phyloP scores from a whole-genome alignment of 53 echinoderm and acorn worm species.

The Echinometra lucunter region DNA sequence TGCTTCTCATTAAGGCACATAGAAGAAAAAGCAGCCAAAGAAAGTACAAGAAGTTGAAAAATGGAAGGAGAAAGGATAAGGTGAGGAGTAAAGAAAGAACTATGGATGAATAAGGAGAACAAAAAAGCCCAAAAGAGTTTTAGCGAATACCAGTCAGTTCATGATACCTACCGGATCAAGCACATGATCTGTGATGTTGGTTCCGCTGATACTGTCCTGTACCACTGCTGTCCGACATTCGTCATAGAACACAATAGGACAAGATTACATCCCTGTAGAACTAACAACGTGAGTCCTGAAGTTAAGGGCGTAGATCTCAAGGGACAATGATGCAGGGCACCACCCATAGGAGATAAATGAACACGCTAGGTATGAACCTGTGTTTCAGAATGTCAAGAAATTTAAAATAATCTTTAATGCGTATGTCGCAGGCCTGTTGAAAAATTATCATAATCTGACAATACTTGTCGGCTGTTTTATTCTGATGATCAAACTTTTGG shows the following conservation, averaged over 20 bases:
- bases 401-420: neutral
- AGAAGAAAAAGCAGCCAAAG: neutral
- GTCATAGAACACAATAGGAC: constrained; percentile 59
- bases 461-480: neutral
- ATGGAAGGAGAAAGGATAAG: neutral
- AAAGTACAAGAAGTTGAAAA: neutral
- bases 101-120: too few species aligned
- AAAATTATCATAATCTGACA: neutral
- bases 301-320: constrained; percentile 79
- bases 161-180: constrained; percentile 26
- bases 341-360: constrained; percentile 82
- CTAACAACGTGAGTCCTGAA: constrained; percentile 44
- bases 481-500: neutral
- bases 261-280: neutral
- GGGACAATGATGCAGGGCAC: constrained; percentile 74
- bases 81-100: neutral
- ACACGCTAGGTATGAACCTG: constrained; percentile 92
- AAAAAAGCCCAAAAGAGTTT: too few species aligned
- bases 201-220: neutral
- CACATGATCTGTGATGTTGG: constrained; percentile 15
- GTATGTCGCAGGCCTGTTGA: neutral
- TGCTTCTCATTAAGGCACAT: too few species aligned
- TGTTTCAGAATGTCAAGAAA: neutral
- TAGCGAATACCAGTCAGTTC: neutral
- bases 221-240: constrained; percentile 28